Base-by-base conservation (phyloP, 2,888 invertebrate species). In the Eudemis profundana region DNA sequence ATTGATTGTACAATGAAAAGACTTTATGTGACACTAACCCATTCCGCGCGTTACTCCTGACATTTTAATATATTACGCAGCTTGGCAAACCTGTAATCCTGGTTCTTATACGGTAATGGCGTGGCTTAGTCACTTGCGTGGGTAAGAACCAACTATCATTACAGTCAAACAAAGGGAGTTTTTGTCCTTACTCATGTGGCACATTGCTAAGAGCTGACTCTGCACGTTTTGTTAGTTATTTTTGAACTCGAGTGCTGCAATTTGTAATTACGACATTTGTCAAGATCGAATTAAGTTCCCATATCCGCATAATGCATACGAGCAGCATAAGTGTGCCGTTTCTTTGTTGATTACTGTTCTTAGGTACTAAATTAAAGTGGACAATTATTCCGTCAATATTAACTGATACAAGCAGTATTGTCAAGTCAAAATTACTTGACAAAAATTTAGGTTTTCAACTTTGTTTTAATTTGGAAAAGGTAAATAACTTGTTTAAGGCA, bases 101-200 rank as follows among this genome's bases (percentile, higher is more conserved):
- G 15, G 7, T 17, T 42, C 54, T 17, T 54, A 47, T 27, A 56
- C 12, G 56, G 57, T 23, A 44, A 27, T 56, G 27, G 38, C 17
- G 19, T 21, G 50, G 27, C 63, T 63, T 49, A 63, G 56, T 63
- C 63, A 57, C 29, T 7, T 12, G 57, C 57, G 44, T 63, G 63
- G 47, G 57, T 57, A 50, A 49, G 17, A 12, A 17, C 8, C 23
- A 10, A 10, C 47, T 47, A 40, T 17, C 44, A 42, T 29, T 56
- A 29, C n/a, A 36, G 4, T 17, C 29, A 44, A 42, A 49, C 63
- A 63, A 42, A 63, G 49, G 44, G 42, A n/a, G 10, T 49, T 33
- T 40, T 50, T 56, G 54, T 56, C 42, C 56, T 56, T 56, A 27
- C 29, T 56, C 60, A 23, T 46, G 14, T 4, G 27, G 23, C 15